These are phyloP conservation scores for Tachypleus tridentatus DNA, from an alignment of 1,140 invertebrate genomes.

Conservation along the genomic window DNA sequence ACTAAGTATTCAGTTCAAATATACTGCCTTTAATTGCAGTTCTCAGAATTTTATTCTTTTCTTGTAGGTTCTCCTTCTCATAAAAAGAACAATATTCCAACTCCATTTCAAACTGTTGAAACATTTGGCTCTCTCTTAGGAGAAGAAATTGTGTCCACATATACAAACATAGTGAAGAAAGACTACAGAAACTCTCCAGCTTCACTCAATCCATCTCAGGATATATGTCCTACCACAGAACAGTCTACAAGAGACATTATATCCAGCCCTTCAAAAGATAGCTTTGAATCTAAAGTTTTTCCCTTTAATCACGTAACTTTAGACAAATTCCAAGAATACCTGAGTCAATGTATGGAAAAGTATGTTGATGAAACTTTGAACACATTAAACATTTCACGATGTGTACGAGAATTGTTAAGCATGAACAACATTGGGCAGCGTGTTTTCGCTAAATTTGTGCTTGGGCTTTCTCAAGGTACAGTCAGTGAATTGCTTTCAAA, in stretches of 20 bases:
- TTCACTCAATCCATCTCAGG: constrained; percentile 7
- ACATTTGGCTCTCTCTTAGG: constrained; percentile 55
- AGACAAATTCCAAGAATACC: constrained; percentile 83
- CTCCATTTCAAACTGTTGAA: constrained; percentile 38
- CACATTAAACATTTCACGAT: constrained; percentile 65
- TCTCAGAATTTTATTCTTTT: no score
- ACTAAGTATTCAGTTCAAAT: no score
- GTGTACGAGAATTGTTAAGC: constrained; percentile 86
- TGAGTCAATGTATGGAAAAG: constrained; percentile 85
- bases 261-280: no score
- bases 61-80: no score
- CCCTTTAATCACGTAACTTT: not conserved
- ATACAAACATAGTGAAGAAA: constrained; percentile 26
- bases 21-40: no score
- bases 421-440: constrained; percentile 98
- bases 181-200: constrained; percentile 1
- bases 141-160: constrained; percentile 62
- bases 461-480: constrained; percentile 92
- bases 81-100: not conserved
- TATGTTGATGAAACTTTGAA: constrained; percentile 86
- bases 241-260: no score
- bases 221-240: constrained; percentile 5
- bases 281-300: no score
- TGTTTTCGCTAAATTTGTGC: constrained; percentile 95
- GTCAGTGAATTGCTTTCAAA: constrained; percentile 97